These are phyloP conservation scores for Diglossa brunneiventris DNA, from an alignment of 2,113 vertebrate genomes.

Conservation along the genomic window DNA sequence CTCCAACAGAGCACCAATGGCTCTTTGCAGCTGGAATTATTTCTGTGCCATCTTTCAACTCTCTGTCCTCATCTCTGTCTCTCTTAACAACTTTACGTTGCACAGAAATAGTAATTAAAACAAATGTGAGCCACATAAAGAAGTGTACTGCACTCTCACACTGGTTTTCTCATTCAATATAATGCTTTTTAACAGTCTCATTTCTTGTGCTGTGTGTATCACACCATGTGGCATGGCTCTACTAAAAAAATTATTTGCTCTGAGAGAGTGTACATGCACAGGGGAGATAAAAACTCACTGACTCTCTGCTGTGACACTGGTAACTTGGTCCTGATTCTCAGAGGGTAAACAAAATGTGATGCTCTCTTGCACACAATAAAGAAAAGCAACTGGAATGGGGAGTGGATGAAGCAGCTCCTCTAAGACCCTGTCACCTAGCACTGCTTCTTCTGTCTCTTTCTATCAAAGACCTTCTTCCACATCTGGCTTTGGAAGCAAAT, in stretches of 20 bases:
- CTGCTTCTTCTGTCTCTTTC: neutral
- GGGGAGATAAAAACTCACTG: neutral
- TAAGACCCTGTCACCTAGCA: neutral
- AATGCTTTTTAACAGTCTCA: neutral
- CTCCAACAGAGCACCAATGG: neutral
- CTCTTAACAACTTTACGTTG: neutral
- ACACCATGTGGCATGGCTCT: neutral
- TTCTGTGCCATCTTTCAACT: neutral
- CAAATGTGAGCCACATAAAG: neutral
- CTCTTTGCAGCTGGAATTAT: neutral
- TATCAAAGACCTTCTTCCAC: neutral
- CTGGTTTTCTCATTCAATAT: neutral
- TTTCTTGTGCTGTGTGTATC: neutral
- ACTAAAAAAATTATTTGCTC: neutral
- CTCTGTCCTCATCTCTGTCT: neutral
- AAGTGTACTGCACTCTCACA: neutral
- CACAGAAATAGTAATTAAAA: neutral
- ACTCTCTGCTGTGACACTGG: neutral
- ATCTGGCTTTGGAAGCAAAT: neutral
- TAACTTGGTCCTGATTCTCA: neutral
- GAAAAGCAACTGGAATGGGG: neutral
- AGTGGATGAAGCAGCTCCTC: neutral
- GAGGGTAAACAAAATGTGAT: neutral
- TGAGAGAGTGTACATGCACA: rapidly evolving
- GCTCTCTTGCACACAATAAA: neutral